Percentiles rank a stretch among this genome's conserved stretches.
These are phyloP conservation scores for Danionella dracula DNA, from an alignment of 2,797 vertebrate genomes.

Conservation along the genomic window DNA sequence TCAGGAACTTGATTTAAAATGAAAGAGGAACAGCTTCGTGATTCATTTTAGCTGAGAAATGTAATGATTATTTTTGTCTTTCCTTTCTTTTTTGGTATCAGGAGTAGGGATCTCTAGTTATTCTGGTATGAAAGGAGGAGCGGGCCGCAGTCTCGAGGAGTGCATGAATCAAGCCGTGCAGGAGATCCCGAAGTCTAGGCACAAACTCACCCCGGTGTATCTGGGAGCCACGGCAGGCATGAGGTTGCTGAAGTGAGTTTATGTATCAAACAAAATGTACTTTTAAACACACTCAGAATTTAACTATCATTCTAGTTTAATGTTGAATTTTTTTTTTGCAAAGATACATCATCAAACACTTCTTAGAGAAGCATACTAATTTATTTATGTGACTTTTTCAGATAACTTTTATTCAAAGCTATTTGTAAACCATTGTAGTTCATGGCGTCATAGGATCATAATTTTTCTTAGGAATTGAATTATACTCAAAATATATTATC, in stretches of 20 bases:
- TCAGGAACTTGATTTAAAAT: background rate
- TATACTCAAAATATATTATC: too few relatives aligned
- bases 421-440: too few relatives aligned
- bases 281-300: too few relatives aligned
- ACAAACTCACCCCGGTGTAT: slow-evolving; percentile 56
- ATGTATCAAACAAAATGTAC: background rate
- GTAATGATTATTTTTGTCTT: background rate
- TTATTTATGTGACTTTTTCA: too few relatives aligned
- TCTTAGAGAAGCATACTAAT: too few relatives aligned
- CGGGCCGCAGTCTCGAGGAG: slow-evolving; percentile 54
- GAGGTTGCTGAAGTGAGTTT: slow-evolving; percentile 69
- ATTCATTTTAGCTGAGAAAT: background rate
- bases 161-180: slow-evolving; percentile 62
- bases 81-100: slow-evolving; percentile 24
- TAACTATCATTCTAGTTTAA: too few relatives aligned
- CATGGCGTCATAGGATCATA: too few relatives aligned
- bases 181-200: slow-evolving; percentile 57
- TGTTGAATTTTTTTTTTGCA: too few relatives aligned
- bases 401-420: too few relatives aligned
- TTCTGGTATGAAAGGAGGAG: slow-evolving; percentile 44
- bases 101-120: slow-evolving; percentile 69
- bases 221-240: slow-evolving; percentile 76
- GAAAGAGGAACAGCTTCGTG: background rate
- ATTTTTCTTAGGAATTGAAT: too few relatives aligned
- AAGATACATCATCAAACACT: too few relatives aligned